Percentiles rank a stretch among this genome's conserved stretches.
These are phyloP conservation scores for Mythimna loreyi DNA, from an alignment of 2,888 invertebrate species.

Conservation along the genomic window DNA sequence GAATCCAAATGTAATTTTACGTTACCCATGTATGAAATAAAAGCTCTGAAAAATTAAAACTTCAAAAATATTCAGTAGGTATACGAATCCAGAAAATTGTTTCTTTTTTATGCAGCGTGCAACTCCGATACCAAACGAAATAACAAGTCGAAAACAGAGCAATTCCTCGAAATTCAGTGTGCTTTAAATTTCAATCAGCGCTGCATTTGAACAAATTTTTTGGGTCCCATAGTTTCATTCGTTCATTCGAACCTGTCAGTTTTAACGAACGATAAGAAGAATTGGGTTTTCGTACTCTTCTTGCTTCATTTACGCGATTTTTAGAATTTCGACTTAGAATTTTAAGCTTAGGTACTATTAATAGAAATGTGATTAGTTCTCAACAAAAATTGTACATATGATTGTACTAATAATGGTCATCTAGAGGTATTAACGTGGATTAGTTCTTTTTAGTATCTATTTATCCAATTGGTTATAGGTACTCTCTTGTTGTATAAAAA, in stretches of 20 bases:
- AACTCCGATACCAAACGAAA: slow-evolving; percentile 22
- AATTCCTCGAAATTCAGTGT: slow-evolving; percentile 25
- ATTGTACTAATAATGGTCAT: too few relatives aligned
- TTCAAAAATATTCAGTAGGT: slow-evolving; percentile 9
- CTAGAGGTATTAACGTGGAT: too few relatives aligned
- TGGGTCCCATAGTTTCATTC: slow-evolving; percentile 15
- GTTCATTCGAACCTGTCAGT: slow-evolving; percentile 13
- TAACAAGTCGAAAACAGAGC: slow-evolving; percentile 19
- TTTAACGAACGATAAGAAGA: slow-evolving; percentile 36
- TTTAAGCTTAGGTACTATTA: too few relatives aligned
- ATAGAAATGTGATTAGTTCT: background rate
- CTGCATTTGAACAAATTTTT: slow-evolving; percentile 28
- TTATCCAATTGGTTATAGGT: too few relatives aligned
- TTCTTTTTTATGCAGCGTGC: background rate
- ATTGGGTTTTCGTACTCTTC: background rate
- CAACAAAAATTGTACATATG: background rate
- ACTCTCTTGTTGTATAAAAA: too few relatives aligned
- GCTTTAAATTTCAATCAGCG: slow-evolving; percentile 35
- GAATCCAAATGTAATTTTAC: background rate
- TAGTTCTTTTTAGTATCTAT: too few relatives aligned
- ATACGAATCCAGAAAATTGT: background rate
- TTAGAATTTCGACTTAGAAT: background rate
- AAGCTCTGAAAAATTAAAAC: background rate
- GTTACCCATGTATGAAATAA: background rate
- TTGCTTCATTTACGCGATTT: background rate